These are phyloP conservation scores for Amblyornis subalaris DNA, from an alignment of 2,113 vertebrate genomes.

Conservation along the genomic window DNA sequence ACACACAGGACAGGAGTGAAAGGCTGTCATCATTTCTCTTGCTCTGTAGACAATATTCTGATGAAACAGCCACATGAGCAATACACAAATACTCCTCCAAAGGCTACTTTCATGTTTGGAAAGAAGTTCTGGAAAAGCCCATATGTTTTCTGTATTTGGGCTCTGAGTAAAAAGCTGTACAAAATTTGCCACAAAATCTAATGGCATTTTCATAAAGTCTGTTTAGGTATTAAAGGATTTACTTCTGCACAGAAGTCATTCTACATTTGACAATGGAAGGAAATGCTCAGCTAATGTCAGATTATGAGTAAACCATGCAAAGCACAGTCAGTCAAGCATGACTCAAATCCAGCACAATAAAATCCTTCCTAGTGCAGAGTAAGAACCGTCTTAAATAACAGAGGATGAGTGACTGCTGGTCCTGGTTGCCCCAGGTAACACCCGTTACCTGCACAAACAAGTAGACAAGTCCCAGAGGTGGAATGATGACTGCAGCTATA, in stretches of 20 bases:
- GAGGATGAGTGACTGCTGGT: neutral
- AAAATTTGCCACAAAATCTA: neutral
- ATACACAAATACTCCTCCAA: neutral
- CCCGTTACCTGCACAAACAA: constrained; percentile 88
- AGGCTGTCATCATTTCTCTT: neutral
- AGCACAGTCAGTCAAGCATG: neutral
- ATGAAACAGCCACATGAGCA: neutral
- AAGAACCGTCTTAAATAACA: neutral
- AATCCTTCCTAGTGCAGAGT: neutral
- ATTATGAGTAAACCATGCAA: neutral
- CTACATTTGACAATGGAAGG: neutral
- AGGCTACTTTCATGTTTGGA: neutral
- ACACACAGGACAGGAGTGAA: neutral
- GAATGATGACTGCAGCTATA: constrained; percentile 83
- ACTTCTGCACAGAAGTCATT: neutral
- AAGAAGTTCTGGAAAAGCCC: neutral
- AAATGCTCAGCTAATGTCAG: neutral
- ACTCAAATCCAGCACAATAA: neutral
- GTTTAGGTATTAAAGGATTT: neutral
- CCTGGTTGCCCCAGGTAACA: neutral
- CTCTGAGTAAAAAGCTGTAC: neutral
- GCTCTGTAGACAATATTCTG: neutral
- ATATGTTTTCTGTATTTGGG: accelerated
- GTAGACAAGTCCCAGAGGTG: constrained; percentile 87
- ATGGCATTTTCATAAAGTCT: neutral